Percentiles rank a stretch among this genome's conserved stretches.
Conservation (phyloP, 2,888 invertebrate genomes). For the Mesorhabditis belari region DNA sequence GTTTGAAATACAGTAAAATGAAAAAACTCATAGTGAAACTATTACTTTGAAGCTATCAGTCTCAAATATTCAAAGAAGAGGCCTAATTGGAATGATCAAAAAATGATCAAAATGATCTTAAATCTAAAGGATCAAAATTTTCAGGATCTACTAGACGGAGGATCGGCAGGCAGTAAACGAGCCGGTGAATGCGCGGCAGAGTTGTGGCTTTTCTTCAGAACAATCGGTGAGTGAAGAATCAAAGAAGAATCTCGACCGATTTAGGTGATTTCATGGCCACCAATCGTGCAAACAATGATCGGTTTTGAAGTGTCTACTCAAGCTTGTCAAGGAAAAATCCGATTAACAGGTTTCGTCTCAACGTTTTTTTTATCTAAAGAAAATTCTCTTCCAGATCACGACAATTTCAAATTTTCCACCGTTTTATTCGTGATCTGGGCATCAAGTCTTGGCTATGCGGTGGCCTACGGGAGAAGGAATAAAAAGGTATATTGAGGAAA, state of each 20-base stretch:
- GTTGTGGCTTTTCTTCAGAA: slow-evolving; percentile 25
- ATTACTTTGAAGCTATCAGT: too few relatives aligned
- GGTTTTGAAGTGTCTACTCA: slow-evolving; percentile 19
- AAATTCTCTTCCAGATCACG: background rate
- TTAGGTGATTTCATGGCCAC: slow-evolving; percentile 32
- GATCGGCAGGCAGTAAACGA: background rate
- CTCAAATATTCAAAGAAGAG: too few relatives aligned
- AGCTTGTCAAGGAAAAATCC: slow-evolving; percentile 19
- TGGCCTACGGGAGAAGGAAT: background rate
- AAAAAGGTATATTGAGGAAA: background rate
- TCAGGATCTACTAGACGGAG: background rate
- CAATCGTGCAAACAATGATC: slow-evolving; percentile 24
- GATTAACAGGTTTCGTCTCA: slow-evolving; percentile 13
- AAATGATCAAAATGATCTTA: too few relatives aligned
- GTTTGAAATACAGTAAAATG: background rate
- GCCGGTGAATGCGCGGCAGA: slow-evolving; percentile 28
- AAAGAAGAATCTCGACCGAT: too few relatives aligned
- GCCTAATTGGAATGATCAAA: too few relatives aligned
- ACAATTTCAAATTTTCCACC: background rate
- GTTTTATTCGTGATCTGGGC: background rate
- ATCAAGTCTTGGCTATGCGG: background rate
- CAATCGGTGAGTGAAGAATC: slow-evolving; percentile 24
- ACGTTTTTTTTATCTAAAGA: too few relatives aligned
- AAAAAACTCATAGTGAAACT: too few relatives aligned
- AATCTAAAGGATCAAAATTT: background rate